Conservation (phyloP, 2,113 vertebrate genomes). For the Promerops cafer region DNA sequence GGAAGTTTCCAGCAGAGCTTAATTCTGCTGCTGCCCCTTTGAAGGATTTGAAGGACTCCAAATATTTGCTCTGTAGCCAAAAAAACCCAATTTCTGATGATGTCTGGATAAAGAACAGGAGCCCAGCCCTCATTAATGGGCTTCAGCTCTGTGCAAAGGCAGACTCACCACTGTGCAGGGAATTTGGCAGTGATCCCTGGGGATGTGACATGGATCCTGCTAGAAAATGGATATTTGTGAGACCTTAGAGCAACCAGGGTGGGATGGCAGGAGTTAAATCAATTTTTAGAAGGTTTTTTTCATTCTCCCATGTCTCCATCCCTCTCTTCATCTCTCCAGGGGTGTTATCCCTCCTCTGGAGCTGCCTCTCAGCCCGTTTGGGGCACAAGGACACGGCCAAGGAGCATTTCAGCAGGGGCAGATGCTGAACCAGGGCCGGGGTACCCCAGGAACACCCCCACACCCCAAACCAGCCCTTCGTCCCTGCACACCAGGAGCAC, state of each 20-base stretch:
- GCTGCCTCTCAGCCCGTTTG: not conserved
- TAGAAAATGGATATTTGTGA: not conserved
- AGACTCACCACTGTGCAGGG: not conserved
- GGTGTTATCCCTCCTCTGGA: not conserved
- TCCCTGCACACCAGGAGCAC: not conserved
- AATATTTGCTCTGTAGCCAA: not conserved
- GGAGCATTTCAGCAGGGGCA: not conserved
- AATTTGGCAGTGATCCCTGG: not conserved
- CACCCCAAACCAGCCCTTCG: not conserved
- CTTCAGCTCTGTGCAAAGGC: not conserved
- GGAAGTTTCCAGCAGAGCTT: not conserved
- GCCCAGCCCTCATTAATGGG: not conserved
- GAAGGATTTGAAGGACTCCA: not conserved
- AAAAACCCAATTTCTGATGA: not conserved
- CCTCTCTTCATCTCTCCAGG: not conserved
- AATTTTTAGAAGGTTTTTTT: not conserved
- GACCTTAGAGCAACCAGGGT: not conserved
- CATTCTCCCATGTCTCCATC: accelerated
- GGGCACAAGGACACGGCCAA: not conserved
- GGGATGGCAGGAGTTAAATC: not conserved
- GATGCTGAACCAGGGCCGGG: not conserved
- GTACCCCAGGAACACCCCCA: not conserved
- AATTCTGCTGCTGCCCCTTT: not conserved
- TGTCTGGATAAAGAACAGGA: not conserved
- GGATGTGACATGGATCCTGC: not conserved